Evolutionary conservation across 2,888 invertebrate genomes (phyloP), one percentile per base, ranked within the genome.

Genomic region (Thereva nobilitata): DNA sequence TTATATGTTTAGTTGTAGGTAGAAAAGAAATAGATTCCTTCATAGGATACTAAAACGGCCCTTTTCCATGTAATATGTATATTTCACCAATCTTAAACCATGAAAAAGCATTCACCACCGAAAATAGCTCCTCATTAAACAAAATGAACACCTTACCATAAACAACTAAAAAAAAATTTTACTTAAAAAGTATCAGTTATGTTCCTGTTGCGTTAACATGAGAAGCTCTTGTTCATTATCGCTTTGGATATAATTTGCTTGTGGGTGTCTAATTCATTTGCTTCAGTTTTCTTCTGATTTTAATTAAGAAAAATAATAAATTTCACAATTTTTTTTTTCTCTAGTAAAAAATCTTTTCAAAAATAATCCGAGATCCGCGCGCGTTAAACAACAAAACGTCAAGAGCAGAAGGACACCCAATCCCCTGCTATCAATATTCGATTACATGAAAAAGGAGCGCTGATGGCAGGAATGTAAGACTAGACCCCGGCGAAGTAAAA

Each of bases 351-450:
- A 50, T 50, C 38, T 50, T 55, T 40, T 41, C 61, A 50, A 40
- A 53, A 53, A 53, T 53, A 50, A 61, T 61, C 61, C 50, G 41
- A 37, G 50, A 50, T 53, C 61, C 61, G 23, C 23, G 23, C 23
- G 23, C 61, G 61, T 40, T 50, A 42, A 61, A 61, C 61, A 50
- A 50, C 50, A 75, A 75, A 75, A 76, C 74, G 73, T 72, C 71
- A 70, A 73, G 75, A 75, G 75, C 75, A 75, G 75, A 74, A 74
- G 73, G 72, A 75, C 75, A 80, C 77, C 75, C 77, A 78, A 80
- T 80, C 79, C 79, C 75, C 72, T 76, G 77, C 78, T 77, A 80
- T 80, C 76, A 77, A 79, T 80, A 80, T 80, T 79, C 79, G 78
- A 79, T 80, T 80, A 76, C 80, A 79, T 44, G 65, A 65, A 67